phyloP scores from a whole-genome alignment of 30 jellyfish, hydroid and myxozoan genomes.

The Hydractinia symbiolongicarpus region DNA sequence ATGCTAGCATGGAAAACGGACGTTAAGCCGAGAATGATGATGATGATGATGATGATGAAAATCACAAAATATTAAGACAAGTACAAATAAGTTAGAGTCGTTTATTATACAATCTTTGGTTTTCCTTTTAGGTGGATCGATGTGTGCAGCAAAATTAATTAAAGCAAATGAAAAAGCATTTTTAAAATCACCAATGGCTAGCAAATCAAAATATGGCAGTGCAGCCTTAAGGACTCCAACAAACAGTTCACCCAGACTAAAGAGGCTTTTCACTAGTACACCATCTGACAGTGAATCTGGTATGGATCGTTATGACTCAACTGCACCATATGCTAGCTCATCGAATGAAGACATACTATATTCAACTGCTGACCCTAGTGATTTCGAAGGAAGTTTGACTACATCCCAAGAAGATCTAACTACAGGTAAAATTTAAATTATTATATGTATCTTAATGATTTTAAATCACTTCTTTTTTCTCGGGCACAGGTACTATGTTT shows the following conservation, averaged over 20 bases:
- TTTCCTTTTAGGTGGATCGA: no score
- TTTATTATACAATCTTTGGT: no score
- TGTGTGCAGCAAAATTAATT: neutral
- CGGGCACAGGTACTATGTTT: no score
- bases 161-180: neutral
- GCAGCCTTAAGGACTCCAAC: neutral
- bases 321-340: neutral
- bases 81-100: no score
- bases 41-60: no score
- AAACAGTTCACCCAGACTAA: slow-evolving; percentile 5
- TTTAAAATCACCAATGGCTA: neutral
- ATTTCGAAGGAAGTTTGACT: slow-evolving; percentile 8
- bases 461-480: no score
- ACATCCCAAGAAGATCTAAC: slow-evolving; percentile 9
- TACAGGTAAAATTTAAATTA: no score
- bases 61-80: no score
- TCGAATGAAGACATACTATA: neutral
- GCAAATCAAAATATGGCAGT: slow-evolving; percentile 5
- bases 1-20: no score
- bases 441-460: no score
- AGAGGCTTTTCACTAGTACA: neutral
- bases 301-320: slow-evolving; percentile 13
- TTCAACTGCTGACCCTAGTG: slow-evolving; percentile 9
- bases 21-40: no score
- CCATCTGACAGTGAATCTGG: slow-evolving; percentile 20